These are phyloP conservation scores for Diadophis punctatus DNA, from an alignment of 2,113 vertebrate genomes.

Conservation along the genomic window DNA sequence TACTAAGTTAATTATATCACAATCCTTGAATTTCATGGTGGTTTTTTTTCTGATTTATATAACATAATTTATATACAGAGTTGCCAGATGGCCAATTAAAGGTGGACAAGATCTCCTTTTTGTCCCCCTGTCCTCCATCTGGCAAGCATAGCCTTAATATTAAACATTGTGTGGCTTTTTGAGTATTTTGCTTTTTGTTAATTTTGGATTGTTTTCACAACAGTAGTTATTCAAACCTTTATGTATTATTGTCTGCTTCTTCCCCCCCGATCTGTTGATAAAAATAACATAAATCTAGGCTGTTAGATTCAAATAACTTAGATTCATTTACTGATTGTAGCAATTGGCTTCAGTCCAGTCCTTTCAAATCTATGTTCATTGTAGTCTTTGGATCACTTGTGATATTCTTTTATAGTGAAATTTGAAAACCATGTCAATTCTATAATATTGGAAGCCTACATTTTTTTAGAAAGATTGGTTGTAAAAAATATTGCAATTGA, in stretches of 20 bases:
- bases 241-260: neutral
- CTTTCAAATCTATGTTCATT: neutral
- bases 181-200: neutral
- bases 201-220: neutral
- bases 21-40: neutral
- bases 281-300: neutral
- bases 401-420: neutral
- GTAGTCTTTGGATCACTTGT: neutral
- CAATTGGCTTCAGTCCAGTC: neutral
- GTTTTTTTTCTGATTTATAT: neutral
- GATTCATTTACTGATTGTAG: no score
- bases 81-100: neutral
- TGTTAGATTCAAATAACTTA: neutral
- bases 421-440: neutral
- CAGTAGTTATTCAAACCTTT: neutral
- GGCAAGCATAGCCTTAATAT: neutral
- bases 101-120: neutral
- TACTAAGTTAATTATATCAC: neutral
- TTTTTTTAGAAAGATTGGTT: neutral
- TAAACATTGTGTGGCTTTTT: neutral
- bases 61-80: neutral
- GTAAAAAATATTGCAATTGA: neutral
- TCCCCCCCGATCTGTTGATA: neutral
- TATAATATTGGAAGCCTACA: neutral
- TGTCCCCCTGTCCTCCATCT: neutral